Base-by-base conservation (phyloP, 2,797 vertebrate genomes). In the Steatocranus sp. region DNA sequence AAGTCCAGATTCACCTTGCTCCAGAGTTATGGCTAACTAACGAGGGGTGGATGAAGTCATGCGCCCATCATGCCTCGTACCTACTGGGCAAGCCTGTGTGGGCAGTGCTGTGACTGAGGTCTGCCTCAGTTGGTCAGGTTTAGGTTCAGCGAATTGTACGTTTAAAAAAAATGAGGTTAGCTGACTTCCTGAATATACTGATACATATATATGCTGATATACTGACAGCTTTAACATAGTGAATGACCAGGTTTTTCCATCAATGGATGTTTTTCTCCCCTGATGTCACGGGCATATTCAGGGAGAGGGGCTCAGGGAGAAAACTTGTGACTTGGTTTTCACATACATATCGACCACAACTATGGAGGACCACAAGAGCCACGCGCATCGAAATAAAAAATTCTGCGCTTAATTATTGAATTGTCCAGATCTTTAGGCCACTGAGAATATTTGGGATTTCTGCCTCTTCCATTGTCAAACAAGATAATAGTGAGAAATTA, bases 141-240 rank as follows among this genome's bases (percentile, higher is more conserved):
- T 23, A 41, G 11, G 34, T 66, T 15, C 2, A 38, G 34, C 0
- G 0, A 63, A 38, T 23, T 23, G 7, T 15, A 38, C 3, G 4
- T 36, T 20, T 14, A 8, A 54, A 63, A 58, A 27, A 63, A 63
- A 20, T 3, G n/a, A 38, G 34, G 34, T 66, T 38, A 41, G 61
- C 3, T 9, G 34, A 66, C 11, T 23, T 11, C 30, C 56, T 23
- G 11, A 41, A 66, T 66, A 38, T 6, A 23, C 5, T 2, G 56
- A 34, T n/a, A n/a, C 0, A 58, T 3, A n/a, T 11, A 63, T 38
- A 38, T 38, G n/a, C 34, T 38, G 30, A 66, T 66, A 15, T 66
- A 66, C 34, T n/a, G 10, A n/a, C 17, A 61, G 17, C 30, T 61
- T 11, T 61, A 34, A 61, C 30, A 7, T 61, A 7, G 5, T 34